Evolutionary conservation across 2,888 invertebrate species (phyloP).

Genomic region (Mythimna pallens): DNA sequence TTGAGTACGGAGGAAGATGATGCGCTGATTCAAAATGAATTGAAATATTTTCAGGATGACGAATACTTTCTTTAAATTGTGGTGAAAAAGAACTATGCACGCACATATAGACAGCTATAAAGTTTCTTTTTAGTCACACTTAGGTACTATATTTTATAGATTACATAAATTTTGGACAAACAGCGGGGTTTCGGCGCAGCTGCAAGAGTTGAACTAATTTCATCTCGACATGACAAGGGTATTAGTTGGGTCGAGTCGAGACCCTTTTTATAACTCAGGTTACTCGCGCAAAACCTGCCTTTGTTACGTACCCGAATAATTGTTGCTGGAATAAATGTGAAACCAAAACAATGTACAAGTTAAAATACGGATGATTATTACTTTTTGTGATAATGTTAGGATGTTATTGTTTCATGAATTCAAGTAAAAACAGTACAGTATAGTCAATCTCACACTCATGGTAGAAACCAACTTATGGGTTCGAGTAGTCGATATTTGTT

Average conservation of each 20-base stretch:
- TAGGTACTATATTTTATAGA: conserved; percentile 49
- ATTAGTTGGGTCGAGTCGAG: conserved; percentile 85
- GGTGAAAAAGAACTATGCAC: background rate
- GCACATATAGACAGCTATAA: background rate
- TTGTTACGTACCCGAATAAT: conserved; percentile 71
- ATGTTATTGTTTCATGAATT: background rate
- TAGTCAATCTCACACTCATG: background rate
- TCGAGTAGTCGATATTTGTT: background rate
- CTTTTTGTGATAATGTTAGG: conserved; percentile 12
- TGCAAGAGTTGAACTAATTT: conserved; percentile 88
- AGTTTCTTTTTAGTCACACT: conserved; percentile 5
- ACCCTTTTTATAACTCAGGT: conserved; percentile 87
- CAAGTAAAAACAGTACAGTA: background rate
- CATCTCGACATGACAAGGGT: conserved; percentile 89
- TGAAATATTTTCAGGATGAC: background rate
- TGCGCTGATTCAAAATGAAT: background rate
- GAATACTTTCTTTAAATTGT: background rate
- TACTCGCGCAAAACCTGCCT: conserved; percentile 77
- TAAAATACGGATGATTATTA: conserved; percentile 24
- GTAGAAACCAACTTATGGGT: background rate
- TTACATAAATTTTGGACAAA: conserved; percentile 84
- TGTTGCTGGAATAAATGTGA: conserved; percentile 71
- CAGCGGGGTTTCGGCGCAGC: conserved; percentile 83
- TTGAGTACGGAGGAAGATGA: background rate
- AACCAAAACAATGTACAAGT: conserved; percentile 56